Evolutionary conservation across 2,113 vertebrate species (phyloP).

Genomic region (Brevimyrus niger): DNA sequence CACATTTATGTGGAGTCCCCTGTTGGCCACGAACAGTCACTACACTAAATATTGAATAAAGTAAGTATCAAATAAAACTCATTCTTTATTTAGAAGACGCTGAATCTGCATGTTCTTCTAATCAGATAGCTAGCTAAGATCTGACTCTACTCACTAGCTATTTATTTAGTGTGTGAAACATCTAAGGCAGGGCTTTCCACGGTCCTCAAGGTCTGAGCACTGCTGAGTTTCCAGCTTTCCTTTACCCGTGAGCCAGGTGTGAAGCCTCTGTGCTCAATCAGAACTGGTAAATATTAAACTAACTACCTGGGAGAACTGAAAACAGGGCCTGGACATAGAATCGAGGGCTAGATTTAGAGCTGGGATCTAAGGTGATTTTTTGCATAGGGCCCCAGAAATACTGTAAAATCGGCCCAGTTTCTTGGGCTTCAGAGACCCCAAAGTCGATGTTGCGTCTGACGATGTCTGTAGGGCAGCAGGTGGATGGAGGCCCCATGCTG

Average conservation of each 20-base stretch:
- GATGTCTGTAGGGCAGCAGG: background rate
- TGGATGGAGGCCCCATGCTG: background rate
- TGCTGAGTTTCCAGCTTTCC: background rate
- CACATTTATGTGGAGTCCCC: background rate
- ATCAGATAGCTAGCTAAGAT: background rate
- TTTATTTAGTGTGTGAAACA: background rate
- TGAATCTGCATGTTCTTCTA: background rate
- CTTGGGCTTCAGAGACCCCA: background rate
- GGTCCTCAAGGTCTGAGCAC: background rate
- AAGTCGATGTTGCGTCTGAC: background rate
- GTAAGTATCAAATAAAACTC: background rate
- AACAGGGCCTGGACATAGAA: too few relatives aligned
- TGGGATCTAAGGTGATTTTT: background rate
- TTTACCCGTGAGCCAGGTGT: background rate
- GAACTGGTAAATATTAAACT: too few relatives aligned
- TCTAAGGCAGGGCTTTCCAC: background rate
- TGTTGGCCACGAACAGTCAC: background rate
- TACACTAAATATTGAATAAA: background rate
- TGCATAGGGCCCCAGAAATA: background rate
- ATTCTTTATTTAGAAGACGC: background rate
- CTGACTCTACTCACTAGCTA: background rate
- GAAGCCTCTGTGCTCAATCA: background rate
- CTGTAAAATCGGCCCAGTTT: background rate
- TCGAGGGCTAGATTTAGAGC: background rate
- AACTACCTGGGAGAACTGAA: too few relatives aligned